Evolutionary conservation across 1,140 invertebrate genomes (phyloP).

Genomic region (Hylyphantes graminicola): DNA sequence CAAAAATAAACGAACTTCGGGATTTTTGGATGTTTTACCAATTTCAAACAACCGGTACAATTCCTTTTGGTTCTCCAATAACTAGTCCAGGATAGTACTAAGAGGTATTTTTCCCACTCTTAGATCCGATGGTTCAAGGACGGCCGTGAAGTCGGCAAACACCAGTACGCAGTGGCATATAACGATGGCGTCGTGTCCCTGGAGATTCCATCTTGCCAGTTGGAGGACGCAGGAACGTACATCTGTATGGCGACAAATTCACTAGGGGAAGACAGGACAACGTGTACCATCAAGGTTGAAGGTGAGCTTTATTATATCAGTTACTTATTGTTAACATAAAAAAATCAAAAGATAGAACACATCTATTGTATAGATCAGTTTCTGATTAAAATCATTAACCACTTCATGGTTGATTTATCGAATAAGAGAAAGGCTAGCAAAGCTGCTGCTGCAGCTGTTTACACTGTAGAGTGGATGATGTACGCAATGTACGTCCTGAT

Average conservation of each 20-base stretch:
- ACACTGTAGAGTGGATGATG: too few relatives aligned
- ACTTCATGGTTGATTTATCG: too few relatives aligned
- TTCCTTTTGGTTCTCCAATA: too few relatives aligned
- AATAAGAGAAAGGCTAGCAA: not conserved
- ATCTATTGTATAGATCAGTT: not conserved
- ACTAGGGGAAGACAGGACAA: conserved; percentile 93
- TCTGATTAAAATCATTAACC: not conserved
- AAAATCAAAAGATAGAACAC: not conserved
- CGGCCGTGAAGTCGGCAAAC: conserved; percentile 86
- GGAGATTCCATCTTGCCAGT: conserved; percentile 94
- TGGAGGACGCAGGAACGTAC: conserved; percentile 96
- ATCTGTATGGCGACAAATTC: conserved; percentile 90
- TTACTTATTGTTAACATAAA: too few relatives aligned
- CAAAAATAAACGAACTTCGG: too few relatives aligned
- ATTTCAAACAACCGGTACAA: too few relatives aligned
- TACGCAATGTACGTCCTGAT: too few relatives aligned
- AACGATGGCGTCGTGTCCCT: conserved; percentile 94
- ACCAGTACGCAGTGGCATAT: conserved; percentile 88
- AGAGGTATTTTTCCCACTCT: conserved; percentile 15
- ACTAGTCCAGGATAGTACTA: too few relatives aligned
- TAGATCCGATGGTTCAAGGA: conserved; percentile 91
- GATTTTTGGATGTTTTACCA: too few relatives aligned
- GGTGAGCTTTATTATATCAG: conserved; percentile 65
- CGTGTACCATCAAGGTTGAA: conserved; percentile 96
- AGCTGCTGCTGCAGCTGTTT: too few relatives aligned